Percentiles rank a stretch among this genome's conserved stretches.
Evolutionary conservation across 2,888 invertebrate genomes (phyloP).

Genomic region (Platycheirus rosarum): DNA sequence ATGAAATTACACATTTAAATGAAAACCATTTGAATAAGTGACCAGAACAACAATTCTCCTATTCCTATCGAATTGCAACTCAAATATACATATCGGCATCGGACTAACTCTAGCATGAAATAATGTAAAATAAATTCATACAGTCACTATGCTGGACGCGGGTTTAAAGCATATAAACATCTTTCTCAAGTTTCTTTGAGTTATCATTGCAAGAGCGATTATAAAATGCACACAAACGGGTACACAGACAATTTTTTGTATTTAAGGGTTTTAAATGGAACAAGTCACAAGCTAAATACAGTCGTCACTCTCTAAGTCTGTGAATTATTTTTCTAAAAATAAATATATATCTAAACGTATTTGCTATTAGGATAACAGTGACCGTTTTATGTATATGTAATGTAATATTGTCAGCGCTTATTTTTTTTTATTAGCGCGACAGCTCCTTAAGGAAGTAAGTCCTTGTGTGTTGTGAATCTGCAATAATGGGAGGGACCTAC

Average conservation of each 20-base stretch:
- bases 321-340: too few relatives aligned
- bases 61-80: slow-evolving; percentile 20
- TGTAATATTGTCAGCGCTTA: too few relatives aligned
- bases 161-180: slow-evolving; percentile 17
- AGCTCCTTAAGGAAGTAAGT: too few relatives aligned
- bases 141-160: slow-evolving; percentile 21
- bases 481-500: too few relatives aligned
- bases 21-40: slow-evolving; percentile 61
- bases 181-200: slow-evolving; percentile 45
- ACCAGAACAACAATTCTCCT: slow-evolving; percentile 66
- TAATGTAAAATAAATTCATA: slow-evolving; percentile 43
- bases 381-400: too few relatives aligned
- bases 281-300: slow-evolving; percentile 1
- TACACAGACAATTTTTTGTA: slow-evolving; percentile 2
- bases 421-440: too few relatives aligned
- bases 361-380: too few relatives aligned
- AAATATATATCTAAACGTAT: too few relatives aligned
- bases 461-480: too few relatives aligned
- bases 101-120: slow-evolving; percentile 67
- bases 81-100: slow-evolving; percentile 43
- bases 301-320: neutral
- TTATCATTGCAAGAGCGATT: slow-evolving; percentile 52
- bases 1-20: slow-evolving; percentile 63
- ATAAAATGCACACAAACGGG: slow-evolving; percentile 27
- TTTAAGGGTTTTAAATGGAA: neutral